A percentile compares a stretch with the other conserved stretches of the same genome.
phyloP scores from a whole-genome alignment of 2,797 vertebrate species.

The Pipistrellus nathusii region DNA sequence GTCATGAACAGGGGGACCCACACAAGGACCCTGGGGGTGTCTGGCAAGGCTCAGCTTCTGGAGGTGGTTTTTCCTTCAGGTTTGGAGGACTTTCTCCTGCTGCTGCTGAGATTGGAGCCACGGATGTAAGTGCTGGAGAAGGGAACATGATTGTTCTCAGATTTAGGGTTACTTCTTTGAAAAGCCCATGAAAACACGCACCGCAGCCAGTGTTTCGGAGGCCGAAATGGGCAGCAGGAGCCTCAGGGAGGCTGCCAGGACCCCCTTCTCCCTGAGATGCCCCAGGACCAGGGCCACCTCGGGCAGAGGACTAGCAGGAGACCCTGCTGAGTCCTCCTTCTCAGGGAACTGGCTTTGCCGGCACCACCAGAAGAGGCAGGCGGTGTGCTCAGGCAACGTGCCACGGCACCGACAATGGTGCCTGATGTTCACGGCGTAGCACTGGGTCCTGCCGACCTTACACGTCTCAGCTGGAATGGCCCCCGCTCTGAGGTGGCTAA shows the following conservation, averaged over 20 bases:
- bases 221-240: not conserved
- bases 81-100: not conserved
- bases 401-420: rapidly evolving
- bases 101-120: slow-evolving; percentile 6
- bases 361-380: not conserved
- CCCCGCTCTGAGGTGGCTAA: not conserved
- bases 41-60: not conserved
- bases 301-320: not conserved
- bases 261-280: not conserved
- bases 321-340: not conserved
- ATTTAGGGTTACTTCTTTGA: slow-evolving; percentile 25
- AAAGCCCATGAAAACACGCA: not conserved
- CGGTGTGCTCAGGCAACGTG: rapidly evolving
- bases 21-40: not conserved
- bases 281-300: not conserved
- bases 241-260: rapidly evolving
- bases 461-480: not conserved
- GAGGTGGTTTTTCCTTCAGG: slow-evolving; percentile 8
- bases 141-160: not conserved
- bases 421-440: not conserved
- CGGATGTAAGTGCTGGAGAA: not conserved
- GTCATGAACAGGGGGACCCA: not conserved
- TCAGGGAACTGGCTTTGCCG: not conserved
- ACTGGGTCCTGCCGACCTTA: not conserved
- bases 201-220: rapidly evolving